Conservation (phyloP, 1,140 invertebrate species). For the Neelides sp. region DNA sequence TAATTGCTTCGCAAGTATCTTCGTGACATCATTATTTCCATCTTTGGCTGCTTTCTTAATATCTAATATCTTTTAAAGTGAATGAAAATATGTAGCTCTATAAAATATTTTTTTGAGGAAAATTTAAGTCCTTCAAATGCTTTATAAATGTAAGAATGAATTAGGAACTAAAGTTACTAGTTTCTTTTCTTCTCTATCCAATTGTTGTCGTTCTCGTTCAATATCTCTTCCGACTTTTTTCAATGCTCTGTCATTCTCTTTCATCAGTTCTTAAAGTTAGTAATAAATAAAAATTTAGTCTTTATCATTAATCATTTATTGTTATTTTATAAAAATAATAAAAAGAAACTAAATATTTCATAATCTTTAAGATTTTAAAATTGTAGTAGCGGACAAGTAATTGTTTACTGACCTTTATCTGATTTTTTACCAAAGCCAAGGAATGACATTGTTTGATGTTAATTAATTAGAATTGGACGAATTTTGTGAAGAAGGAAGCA, state of each 20-base stretch:
- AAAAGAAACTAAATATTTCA: not conserved
- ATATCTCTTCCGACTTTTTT: slow-evolving; percentile 68
- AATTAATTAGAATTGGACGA: too few relatives aligned
- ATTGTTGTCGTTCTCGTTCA: slow-evolving; percentile 59
- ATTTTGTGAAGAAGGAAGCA: too few relatives aligned
- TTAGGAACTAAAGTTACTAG: slow-evolving; percentile 38
- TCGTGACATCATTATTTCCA: slow-evolving; percentile 70
- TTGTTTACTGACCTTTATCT: slow-evolving; percentile 25
- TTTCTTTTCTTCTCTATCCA: slow-evolving; percentile 82
- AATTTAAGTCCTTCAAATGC: slow-evolving; percentile 7
- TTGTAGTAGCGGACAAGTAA: not conserved
- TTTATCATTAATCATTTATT: not conserved
- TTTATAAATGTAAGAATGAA: slow-evolving; percentile 7
- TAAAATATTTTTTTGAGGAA: slow-evolving; percentile 2
- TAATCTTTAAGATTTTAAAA: too few relatives aligned
- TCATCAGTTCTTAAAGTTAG: slow-evolving; percentile 58
- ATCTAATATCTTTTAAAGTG: slow-evolving; percentile 57
- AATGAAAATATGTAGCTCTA: slow-evolving; percentile 15
- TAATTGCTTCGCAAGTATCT: slow-evolving; percentile 75
- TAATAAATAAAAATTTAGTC: slow-evolving; percentile 22
- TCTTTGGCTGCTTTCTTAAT: slow-evolving; percentile 77
- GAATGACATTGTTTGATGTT: slow-evolving; percentile 22
- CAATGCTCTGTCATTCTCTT: slow-evolving; percentile 63
- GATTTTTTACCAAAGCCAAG: slow-evolving; percentile 29
- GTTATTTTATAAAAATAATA: not conserved